Conservation (phyloP, 1,140 invertebrate species). For the Andricus grossulariae region DNA sequence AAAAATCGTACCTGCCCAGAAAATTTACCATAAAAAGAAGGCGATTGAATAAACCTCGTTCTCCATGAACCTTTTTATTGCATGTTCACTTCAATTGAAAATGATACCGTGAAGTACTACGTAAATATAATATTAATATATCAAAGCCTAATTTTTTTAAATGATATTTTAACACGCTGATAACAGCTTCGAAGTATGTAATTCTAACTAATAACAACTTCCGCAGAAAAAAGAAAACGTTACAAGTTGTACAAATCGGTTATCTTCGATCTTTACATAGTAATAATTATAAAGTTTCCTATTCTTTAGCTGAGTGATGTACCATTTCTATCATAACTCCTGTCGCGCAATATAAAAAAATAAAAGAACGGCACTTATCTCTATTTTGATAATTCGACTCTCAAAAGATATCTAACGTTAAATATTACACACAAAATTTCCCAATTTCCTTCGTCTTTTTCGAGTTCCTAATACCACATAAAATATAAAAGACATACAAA, state of each 20-base stretch:
- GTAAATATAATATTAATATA: constrained; percentile 4
- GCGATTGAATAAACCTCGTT: neutral
- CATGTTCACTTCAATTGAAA: constrained; percentile 3
- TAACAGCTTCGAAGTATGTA: constrained; percentile 10
- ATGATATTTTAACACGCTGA: constrained; percentile 17
- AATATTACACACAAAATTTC: neutral
- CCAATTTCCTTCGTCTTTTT: neutral
- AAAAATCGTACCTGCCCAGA: too few relatives aligned
- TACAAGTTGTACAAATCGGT: neutral
- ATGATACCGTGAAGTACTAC: neutral
- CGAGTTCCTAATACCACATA: neutral
- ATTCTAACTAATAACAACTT: constrained; percentile 14
- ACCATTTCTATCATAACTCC: neutral
- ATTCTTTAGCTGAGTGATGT: constrained; percentile 16
- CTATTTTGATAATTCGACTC: constrained; percentile 28
- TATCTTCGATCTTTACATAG: neutral
- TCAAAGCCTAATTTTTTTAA: constrained; percentile 21
- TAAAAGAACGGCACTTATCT: constrained; percentile 26
- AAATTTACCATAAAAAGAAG: too few relatives aligned
- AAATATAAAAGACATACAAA: neutral
- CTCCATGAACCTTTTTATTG: constrained; percentile 28
- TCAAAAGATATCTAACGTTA: neutral
- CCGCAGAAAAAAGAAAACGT: neutral
- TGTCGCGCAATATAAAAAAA: neutral
- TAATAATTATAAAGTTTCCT: constrained; percentile 19